Conservation (phyloP, 2,888 invertebrate species). For the Pseudeuparius sepicola region DNA sequence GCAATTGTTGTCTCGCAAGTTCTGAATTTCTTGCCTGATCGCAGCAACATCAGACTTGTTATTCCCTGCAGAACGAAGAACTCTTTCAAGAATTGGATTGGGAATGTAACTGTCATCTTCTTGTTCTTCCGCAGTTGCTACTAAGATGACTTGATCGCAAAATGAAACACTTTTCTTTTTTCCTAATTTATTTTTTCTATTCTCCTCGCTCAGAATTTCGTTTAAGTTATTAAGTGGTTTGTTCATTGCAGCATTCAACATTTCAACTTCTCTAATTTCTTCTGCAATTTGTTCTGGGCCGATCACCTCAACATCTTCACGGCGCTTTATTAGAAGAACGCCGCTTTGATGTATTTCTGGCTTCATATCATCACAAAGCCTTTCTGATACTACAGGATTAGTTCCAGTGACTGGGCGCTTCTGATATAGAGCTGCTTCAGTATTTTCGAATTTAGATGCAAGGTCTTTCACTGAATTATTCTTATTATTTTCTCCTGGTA, state of each 20-base stretch:
- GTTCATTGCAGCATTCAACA: conserved; percentile 45
- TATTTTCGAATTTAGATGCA: conserved; percentile 67
- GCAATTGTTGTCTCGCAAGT: conserved; percentile 38
- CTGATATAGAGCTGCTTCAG: too few species aligned
- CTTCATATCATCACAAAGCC: too few species aligned
- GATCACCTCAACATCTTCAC: conserved; percentile 31
- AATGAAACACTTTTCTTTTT: conserved; percentile 93
- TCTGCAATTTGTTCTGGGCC: conserved; percentile 45
- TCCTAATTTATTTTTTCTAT: conserved; percentile 46
- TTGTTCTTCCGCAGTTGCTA: conserved; percentile 86
- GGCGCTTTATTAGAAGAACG: conserved; percentile 29
- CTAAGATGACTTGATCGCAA: conserved; percentile 87
- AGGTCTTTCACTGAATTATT: conserved; percentile 60
- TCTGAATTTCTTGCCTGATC: conserved; percentile 43
- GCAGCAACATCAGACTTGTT: conserved; percentile 56
- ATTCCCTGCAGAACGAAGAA: conserved; percentile 70
- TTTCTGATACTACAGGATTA: conserved; percentile 17
- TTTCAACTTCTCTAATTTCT: conserved; percentile 47
- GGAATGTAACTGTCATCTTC: conserved; percentile 86
- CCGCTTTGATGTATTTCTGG: conserved; percentile 15
- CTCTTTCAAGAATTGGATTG: conserved; percentile 81
- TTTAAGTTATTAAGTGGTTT: conserved; percentile 35
- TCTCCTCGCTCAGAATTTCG: conserved; percentile 35
- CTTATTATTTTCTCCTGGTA: conserved; percentile 30
- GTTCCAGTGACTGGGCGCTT: too few species aligned